Evolutionary conservation across 2,113 vertebrate species (phyloP), one percentile per base, ranked within the genome.

Genomic region (Thryonomys swinderianus): DNA sequence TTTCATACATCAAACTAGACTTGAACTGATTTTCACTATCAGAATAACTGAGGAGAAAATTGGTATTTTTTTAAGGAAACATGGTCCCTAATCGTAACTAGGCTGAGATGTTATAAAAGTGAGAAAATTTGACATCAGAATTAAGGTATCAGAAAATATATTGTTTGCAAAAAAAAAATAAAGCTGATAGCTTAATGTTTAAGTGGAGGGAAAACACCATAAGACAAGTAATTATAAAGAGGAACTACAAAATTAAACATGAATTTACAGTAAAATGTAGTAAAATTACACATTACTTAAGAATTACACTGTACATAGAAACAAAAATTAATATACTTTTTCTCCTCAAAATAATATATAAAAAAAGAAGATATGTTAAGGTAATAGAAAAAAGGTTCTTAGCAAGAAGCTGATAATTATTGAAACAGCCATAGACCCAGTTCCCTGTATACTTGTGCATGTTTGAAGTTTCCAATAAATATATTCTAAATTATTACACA

Each of bases 331-430:
- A 61, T 66, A 57, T n/a, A 86, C 57, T 76, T 76, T 93, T 85
- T 90, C 93, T 51, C 84, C 87, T 79, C 11, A 82, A 95, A 94
- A 88, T 85, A 94, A 93, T 40, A 92, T 0, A 95, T 16, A 92
- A 86, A 85, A 37, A 32, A 10, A 88, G 45, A 11, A 90, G 57
- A 4, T 20, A 7, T 13, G 8, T 18, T 1, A 86, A 7, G 17
- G 9, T 62, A 71, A 90, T 55, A 80, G 20, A 61, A 59, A 42
- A 80, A 71, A 67, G 12, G 25, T 64, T 9, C 66, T 48, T 5
- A 32, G 5, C 27, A 94, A 45, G 45, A 86, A 91, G 64, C 5
- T 71, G n/a, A 62, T 67, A 91, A 51, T 9, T 80, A 23, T 0
- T 89, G 14, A 87, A 97, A 87, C 0, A 85, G 37, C 57, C 42